Percentiles rank a stretch among this genome's conserved stretches.
Conservation (phyloP, 1,140 invertebrate genomes). For the Achatina immaculata region DNA sequence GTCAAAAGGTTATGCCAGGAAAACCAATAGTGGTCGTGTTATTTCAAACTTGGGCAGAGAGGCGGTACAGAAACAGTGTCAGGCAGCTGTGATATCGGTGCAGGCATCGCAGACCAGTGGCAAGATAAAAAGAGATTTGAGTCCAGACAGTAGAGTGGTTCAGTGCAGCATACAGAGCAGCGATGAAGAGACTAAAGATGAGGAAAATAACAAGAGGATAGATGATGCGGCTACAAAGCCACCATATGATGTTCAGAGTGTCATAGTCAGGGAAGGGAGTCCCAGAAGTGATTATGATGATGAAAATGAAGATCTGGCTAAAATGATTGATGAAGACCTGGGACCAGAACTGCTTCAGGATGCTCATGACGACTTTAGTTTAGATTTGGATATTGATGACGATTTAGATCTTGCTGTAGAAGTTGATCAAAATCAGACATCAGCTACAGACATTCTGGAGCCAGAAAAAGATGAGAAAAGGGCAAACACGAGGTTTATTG, state of each 20-base stretch:
- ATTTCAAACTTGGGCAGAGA: conserved; percentile 1
- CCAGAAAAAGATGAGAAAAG: conserved; percentile 28
- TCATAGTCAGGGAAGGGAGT: not conserved
- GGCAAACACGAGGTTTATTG: conserved; percentile 67
- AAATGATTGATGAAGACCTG: conserved; percentile 34
- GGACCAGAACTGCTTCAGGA: conserved; percentile 31
- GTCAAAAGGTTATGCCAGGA: not conserved
- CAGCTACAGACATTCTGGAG: conserved; percentile 16
- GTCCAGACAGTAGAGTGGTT: conserved; percentile 33
- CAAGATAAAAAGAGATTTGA: not conserved
- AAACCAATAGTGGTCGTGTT: not conserved
- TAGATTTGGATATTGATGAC: conserved; percentile 30
- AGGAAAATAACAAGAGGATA: not conserved
- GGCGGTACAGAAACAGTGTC: conserved; percentile 26
- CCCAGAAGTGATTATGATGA: not conserved
- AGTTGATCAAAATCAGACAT: conserved; percentile 18
- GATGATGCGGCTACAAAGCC: not conserved
- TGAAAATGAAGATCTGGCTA: conserved; percentile 24
- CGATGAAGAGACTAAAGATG: not conserved
- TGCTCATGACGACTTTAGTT: conserved; percentile 36
- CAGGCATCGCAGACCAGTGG: not conserved
- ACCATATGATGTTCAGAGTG: not conserved
- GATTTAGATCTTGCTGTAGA: conserved; percentile 32
- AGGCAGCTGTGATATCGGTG: conserved; percentile 28
- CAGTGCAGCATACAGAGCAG: not conserved